Percentiles rank a stretch among this genome's conserved stretches.
Conservation (phyloP, 1,140 invertebrate genomes). For the Drosophila azteca region DNA sequence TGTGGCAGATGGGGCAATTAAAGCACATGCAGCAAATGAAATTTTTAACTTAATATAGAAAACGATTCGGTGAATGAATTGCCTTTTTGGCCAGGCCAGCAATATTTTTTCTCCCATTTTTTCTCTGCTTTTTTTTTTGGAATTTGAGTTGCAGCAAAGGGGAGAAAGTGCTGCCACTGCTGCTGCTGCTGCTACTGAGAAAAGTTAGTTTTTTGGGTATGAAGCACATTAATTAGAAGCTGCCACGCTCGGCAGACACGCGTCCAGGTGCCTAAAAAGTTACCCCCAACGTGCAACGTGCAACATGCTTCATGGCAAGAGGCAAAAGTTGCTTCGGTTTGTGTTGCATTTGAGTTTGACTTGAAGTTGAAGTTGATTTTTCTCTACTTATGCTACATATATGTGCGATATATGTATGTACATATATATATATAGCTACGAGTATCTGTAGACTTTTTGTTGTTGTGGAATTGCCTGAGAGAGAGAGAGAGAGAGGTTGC, state of each 20-base stretch:
- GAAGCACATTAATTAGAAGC: slow-evolving; percentile 77
- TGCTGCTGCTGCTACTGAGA: slow-evolving; percentile 13
- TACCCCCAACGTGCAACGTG: slow-evolving; percentile 41
- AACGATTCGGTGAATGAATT: slow-evolving; percentile 33
- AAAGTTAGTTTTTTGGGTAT: slow-evolving; percentile 43
- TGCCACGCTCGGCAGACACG: slow-evolving; percentile 71
- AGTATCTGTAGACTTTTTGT: slow-evolving; percentile 4
- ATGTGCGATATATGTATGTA: not conserved
- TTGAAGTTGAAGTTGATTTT: slow-evolving; percentile 50
- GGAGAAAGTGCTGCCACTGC: not conserved
- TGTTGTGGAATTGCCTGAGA: slow-evolving; percentile 21
- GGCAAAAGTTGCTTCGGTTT: slow-evolving; percentile 54
- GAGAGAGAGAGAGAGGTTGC: slow-evolving; percentile 27
- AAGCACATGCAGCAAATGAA: slow-evolving; percentile 70
- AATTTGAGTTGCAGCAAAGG: slow-evolving; percentile 31
- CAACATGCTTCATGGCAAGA: slow-evolving; percentile 48
- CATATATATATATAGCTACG: not conserved
- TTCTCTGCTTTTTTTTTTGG: slow-evolving; percentile 34
- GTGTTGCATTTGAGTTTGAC: slow-evolving; percentile 55
- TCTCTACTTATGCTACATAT: not conserved
- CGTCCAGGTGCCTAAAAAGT: slow-evolving; percentile 61
- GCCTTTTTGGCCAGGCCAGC: slow-evolving; percentile 5
- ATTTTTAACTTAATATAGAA: slow-evolving; percentile 72
- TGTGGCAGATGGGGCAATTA: slow-evolving; percentile 28
- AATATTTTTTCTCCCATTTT: not conserved